These are phyloP conservation scores for Ispidina picta DNA, from an alignment of 2,797 vertebrate genomes.

Conservation along the genomic window DNA sequence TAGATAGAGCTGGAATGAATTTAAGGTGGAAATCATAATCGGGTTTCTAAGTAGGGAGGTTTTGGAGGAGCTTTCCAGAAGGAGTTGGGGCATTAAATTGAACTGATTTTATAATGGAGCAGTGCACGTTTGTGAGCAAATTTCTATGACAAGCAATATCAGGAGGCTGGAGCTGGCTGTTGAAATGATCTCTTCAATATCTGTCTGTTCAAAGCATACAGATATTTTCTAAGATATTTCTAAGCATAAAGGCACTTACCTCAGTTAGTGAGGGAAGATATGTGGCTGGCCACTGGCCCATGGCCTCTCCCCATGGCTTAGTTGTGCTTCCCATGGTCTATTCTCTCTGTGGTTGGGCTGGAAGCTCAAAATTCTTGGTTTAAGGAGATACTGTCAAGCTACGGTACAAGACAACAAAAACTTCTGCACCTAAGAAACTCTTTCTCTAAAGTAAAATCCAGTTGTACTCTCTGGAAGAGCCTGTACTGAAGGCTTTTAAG, in stretches of 20 bases:
- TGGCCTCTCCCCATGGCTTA: not conserved
- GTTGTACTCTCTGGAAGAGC: not conserved
- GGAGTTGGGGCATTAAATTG: slow-evolving; percentile 1
- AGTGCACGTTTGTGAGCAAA: not conserved
- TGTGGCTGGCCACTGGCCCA: not conserved
- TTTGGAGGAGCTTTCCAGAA: not conserved
- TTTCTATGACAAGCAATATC: not conserved
- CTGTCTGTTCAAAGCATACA: not conserved
- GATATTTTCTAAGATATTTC: not conserved
- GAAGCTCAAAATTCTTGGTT: not conserved
- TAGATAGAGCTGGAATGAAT: not conserved
- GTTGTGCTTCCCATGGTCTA: not conserved
- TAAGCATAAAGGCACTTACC: not conserved
- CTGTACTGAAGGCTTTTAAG: not conserved
- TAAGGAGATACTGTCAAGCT: not conserved
- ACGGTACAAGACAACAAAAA: not conserved
- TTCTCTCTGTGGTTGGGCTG: not conserved
- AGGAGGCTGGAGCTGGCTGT: not conserved
- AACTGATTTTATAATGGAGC: slow-evolving; percentile 8
- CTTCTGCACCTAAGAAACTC: not conserved
- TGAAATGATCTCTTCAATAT: not conserved
- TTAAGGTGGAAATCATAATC: not conserved
- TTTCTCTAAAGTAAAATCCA: not conserved
- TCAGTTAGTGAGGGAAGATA: not conserved
- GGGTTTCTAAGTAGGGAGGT: not conserved